Evolutionary conservation across 2,888 invertebrate species (phyloP), one percentile per base, ranked within the genome.

Genomic region (Atrina japonica): DNA sequence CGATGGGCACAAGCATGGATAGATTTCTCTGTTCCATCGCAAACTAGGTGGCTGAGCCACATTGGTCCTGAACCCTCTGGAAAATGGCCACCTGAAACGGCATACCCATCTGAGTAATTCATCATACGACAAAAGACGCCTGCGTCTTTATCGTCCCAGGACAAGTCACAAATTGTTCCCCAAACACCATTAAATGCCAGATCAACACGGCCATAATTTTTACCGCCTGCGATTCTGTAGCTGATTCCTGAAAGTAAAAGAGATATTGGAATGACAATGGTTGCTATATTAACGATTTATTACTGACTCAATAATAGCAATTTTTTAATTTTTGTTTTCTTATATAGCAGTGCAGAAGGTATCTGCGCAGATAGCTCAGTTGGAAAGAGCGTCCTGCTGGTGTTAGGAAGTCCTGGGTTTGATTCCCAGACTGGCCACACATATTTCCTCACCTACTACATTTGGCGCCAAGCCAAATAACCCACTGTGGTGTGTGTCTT

Each of bases 121-220:
- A 82, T 72, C 16, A 77, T 71, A 2, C 85, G 83, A 66, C 87
- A 87, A 29, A 87, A 71, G 0, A 95, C 94, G 77, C 93, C 92
- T 0, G 95, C 95, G 80, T 94, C 94, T 21, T 90, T 91, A 73
- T 94, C 88, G 18, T 93, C 94, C 86, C 95, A 95, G 78, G 93
- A 93, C 77, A 94, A 94, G 84, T 95, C 95, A 87, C 95, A 95
- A 5, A 95, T 92, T 72, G 93, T 93, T 0, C 95, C 95, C 93
- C 94, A 94, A 67, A 92, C 92, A 0, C 93, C 94, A 73, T 91
- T 89, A 93, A 94, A 92, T 89, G 93, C 93, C 3, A 95, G 93
- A 91, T 95, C 94, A 6, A 95, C 90, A 6, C 86, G 80, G 1
- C 88, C 88, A 35, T 75, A 70, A 14, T 74, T 61, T 21, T 67